Evolutionary conservation across 2,888 invertebrate genomes (phyloP).

Genomic region (Lycaena phlaeas): DNA sequence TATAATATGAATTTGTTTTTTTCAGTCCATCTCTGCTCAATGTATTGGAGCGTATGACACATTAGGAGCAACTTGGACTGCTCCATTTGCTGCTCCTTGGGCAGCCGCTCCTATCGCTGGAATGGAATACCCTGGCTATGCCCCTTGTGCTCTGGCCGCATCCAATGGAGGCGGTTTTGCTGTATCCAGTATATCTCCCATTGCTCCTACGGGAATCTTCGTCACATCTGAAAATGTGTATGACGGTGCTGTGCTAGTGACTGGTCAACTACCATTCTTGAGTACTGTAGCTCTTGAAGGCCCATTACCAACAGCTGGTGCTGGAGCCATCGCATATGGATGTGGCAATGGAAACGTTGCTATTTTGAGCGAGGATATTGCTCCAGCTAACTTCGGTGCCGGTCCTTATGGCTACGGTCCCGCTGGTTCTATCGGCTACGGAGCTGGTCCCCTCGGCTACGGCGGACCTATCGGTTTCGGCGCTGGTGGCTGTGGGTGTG

Average conservation of each 20-base stretch:
- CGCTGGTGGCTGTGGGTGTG: neutral
- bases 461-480: neutral
- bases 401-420: conserved; percentile 15
- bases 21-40: conserved; percentile 14
- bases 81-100: conserved; percentile 13
- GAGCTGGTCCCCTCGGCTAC: neutral
- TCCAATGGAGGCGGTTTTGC: conserved; percentile 35
- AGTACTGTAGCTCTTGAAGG: conserved; percentile 37
- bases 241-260: conserved; percentile 32
- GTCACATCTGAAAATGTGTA: conserved; percentile 36
- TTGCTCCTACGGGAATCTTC: conserved; percentile 33
- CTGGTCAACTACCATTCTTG: conserved; percentile 39
- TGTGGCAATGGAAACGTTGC: conserved; percentile 35
- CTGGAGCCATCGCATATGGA: conserved; percentile 32
- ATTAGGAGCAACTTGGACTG: conserved; percentile 23
- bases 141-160: conserved; percentile 31
- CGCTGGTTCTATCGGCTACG: conserved; percentile 7
- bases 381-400: conserved; percentile 16
- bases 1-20: neutral
- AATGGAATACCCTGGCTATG: conserved; percentile 24
- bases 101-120: conserved; percentile 13
- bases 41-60: conserved; percentile 12
- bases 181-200: conserved; percentile 31
- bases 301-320: conserved; percentile 31
- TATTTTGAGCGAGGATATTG: conserved; percentile 26